Conservation (phyloP, 2,113 vertebrate species). For the Cephalopterus ornatus region DNA sequence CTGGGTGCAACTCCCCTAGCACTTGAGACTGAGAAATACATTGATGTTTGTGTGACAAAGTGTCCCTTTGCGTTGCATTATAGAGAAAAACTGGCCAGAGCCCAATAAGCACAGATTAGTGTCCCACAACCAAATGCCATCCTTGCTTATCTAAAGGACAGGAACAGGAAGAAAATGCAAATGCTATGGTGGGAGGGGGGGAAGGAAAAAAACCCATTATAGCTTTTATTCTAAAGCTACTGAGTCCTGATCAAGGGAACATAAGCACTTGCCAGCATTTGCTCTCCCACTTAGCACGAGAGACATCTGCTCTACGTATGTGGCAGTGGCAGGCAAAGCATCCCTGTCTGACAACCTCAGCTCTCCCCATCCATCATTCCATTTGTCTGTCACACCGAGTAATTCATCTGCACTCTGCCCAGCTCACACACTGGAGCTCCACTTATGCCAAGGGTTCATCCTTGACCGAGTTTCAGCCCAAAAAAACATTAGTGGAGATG, state of each 20-base stretch:
- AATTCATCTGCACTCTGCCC: neutral
- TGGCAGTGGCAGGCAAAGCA: neutral
- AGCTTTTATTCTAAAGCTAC: neutral
- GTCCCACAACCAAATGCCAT: neutral
- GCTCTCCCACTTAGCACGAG: neutral
- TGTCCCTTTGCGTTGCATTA: no score
- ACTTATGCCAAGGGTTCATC: neutral
- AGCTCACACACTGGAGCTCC: neutral
- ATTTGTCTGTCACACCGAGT: neutral
- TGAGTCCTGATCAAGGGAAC: neutral
- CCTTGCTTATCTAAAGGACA: neutral
- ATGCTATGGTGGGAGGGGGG: accelerated
- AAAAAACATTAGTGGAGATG: neutral
- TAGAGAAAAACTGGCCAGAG: neutral
- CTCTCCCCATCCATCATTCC: neutral
- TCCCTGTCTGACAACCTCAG: neutral
- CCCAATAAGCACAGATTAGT: accelerated
- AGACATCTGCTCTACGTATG: neutral
- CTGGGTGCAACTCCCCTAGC: neutral
- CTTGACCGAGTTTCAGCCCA: neutral
- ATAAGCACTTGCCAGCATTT: neutral
- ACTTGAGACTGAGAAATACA: neutral
- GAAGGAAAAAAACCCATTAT: accelerated
- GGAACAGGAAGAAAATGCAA: neutral
- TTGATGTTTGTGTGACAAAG: neutral